A percentile compares a stretch with the other conserved stretches of the same genome.
Evolutionary conservation across 2,797 vertebrate genomes (phyloP).

Genomic region (Eospalax fontanierii): DNA sequence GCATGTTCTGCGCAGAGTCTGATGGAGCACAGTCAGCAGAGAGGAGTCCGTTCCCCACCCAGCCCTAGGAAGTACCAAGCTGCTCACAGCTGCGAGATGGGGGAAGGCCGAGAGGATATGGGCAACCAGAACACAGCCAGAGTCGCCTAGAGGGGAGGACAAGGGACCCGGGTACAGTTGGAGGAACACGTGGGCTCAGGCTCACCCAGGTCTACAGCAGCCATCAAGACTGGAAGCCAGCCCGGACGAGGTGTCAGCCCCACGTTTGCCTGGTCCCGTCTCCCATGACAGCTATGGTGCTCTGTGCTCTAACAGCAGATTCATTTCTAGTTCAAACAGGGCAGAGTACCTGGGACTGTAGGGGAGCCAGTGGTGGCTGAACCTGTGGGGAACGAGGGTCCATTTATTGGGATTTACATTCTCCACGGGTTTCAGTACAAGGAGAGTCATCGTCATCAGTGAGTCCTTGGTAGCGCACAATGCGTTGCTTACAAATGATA

Average conservation of each 20-base stretch:
- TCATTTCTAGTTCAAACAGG: not conserved
- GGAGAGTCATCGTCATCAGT: no score
- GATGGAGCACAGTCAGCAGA: fast-evolving
- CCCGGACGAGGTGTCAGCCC: not conserved
- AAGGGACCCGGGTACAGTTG: fast-evolving
- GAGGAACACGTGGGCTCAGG: not conserved
- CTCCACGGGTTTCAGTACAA: not conserved
- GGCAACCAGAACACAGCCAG: not conserved
- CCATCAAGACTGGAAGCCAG: not conserved
- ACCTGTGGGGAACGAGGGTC: not conserved
- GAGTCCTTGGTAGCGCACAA: no score
- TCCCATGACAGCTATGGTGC: not conserved
- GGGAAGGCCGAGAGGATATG: no score
- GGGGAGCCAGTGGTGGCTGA: fast-evolving
- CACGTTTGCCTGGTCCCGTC: not conserved
- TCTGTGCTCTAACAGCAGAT: not conserved
- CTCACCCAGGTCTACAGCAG: no score
- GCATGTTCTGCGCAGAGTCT: fast-evolving
- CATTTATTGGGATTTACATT: not conserved
- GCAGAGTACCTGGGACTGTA: no score
- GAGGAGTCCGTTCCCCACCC: no score
- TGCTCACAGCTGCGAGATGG: not conserved
- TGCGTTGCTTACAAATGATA: not conserved
- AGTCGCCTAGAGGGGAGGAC: not conserved
- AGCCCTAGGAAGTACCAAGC: no score